Conservation (phyloP, 2,888 invertebrate genomes). For the Bellardia bayeri region DNA sequence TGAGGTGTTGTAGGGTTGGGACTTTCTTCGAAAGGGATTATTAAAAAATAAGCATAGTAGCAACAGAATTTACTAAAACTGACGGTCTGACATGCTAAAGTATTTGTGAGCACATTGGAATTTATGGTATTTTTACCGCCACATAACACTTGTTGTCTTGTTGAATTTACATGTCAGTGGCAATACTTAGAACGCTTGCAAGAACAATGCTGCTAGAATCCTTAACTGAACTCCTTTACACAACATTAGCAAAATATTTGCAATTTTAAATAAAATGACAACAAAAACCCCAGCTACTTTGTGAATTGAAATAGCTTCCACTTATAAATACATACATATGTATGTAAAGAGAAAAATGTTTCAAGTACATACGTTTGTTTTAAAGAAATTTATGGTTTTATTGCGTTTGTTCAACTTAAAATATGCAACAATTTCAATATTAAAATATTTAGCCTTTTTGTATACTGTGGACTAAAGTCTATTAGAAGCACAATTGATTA, state of each 20-base stretch:
- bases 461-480: neutral
- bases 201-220: conserved; percentile 3
- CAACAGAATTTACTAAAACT: conserved; percentile 25
- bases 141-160: conserved; percentile 60
- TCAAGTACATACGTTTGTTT: conserved; percentile 17
- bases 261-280: conserved; percentile 33
- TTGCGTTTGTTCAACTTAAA: neutral
- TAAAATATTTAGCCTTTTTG: conserved; percentile 25
- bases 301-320: no score
- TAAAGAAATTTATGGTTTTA: conserved; percentile 37
- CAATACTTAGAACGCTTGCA: neutral
- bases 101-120: conserved; percentile 61
- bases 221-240: conserved; percentile 2
- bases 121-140: conserved; percentile 66
- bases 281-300: neutral
- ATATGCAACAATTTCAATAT: conserved; percentile 48
- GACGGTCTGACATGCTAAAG: conserved; percentile 57
- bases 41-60: neutral
- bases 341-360: neutral
- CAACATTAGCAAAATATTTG: conserved; percentile 1
- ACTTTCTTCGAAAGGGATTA: conserved; percentile 5
- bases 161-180: conserved; percentile 67
- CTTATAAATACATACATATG: no score
- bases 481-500: conserved; percentile 2
- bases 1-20: no score